These are phyloP conservation scores for Burhinus oedicnemus DNA, from an alignment of 2,113 vertebrate genomes.

Conservation along the genomic window DNA sequence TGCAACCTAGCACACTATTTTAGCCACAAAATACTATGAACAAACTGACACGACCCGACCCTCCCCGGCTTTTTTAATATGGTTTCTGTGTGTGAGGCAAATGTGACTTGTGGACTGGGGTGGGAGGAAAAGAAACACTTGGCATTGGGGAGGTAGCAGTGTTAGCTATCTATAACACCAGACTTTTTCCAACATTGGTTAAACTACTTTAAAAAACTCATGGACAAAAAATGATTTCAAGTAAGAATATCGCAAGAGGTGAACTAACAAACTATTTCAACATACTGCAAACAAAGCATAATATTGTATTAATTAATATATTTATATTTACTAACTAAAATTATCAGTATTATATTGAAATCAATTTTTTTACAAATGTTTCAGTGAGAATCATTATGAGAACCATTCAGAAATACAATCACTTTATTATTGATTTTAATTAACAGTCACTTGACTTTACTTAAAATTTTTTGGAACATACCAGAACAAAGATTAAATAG, in stretches of 20 bases:
- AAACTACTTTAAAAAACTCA: background rate
- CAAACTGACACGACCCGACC: background rate
- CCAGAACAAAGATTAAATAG: background rate
- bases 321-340: background rate
- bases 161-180: background rate
- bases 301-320: background rate
- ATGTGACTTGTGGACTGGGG: background rate
- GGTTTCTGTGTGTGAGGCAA: background rate
- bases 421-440: background rate
- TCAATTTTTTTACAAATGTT: background rate
- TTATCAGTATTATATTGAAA: background rate
- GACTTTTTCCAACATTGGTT: background rate
- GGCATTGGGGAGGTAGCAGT: background rate
- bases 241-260: background rate
- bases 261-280: background rate
- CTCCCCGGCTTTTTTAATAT: background rate
- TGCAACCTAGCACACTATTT: slow-evolving; percentile 62
- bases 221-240: background rate
- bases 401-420: background rate
- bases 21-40: slow-evolving; percentile 55
- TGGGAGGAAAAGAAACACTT: background rate
- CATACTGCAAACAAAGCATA: background rate
- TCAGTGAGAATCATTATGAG: background rate
- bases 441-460: background rate
- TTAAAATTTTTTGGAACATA: background rate